Percentiles rank a stretch among this genome's conserved stretches.
Conservation (phyloP, 2,113 vertebrate species). For the Corythoichthys haematopterus region DNA sequence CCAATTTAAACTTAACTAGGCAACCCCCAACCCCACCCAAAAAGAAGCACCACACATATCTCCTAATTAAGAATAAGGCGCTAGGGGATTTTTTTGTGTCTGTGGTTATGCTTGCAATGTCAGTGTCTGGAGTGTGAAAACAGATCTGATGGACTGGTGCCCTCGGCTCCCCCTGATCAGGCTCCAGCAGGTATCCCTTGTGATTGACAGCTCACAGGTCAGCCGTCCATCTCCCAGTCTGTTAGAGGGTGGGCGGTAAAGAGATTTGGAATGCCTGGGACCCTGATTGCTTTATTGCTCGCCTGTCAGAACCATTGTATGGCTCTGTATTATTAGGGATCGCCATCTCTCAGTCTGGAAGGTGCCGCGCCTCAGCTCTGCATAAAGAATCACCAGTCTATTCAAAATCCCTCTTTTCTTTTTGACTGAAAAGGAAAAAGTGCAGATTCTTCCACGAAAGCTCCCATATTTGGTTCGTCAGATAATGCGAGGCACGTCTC, state of each 20-base stretch:
- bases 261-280: slow-evolving; percentile 75
- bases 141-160: slow-evolving; percentile 74
- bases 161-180: slow-evolving; percentile 65
- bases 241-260: slow-evolving; percentile 75
- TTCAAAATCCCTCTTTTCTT: slow-evolving; percentile 69
- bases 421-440: slow-evolving; percentile 64
- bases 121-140: slow-evolving; percentile 74
- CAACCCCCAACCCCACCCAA: slow-evolving; percentile 23
- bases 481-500: slow-evolving; percentile 61
- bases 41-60: slow-evolving; percentile 37
- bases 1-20: slow-evolving; percentile 73
- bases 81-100: slow-evolving; percentile 56
- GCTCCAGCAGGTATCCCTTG: slow-evolving; percentile 69
- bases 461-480: slow-evolving; percentile 65
- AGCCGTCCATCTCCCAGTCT: slow-evolving; percentile 71
- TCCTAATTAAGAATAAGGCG: slow-evolving; percentile 72
- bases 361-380: slow-evolving; percentile 65
- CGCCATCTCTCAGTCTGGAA: slow-evolving; percentile 72
- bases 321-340: slow-evolving; percentile 73
- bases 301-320: slow-evolving; percentile 75
- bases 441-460: slow-evolving; percentile 64
- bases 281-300: slow-evolving; percentile 76
- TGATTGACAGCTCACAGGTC: slow-evolving; percentile 78
- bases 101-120: slow-evolving; percentile 69
- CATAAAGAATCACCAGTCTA: slow-evolving; percentile 70